phyloP scores from a whole-genome alignment of 2,888 invertebrate species.

The Troides helena region DNA sequence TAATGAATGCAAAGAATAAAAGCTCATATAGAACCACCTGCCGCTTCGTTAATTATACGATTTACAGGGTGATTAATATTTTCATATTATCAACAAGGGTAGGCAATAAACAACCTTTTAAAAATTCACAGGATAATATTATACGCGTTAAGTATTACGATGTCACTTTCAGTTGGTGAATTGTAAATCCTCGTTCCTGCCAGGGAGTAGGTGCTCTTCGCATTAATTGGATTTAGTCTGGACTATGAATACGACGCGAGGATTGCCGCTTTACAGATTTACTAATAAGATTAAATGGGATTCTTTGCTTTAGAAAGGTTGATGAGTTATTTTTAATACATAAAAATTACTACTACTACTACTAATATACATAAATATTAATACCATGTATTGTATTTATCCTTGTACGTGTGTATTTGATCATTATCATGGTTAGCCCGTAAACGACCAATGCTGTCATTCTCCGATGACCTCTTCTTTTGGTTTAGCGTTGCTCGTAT shows the following conservation, averaged over 20 bases:
- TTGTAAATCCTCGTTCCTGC: conserved; percentile 34
- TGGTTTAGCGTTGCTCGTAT: too few relatives aligned
- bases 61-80: too few relatives aligned
- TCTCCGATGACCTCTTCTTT: too few relatives aligned
- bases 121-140: not conserved
- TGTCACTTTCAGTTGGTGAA: conserved; percentile 37
- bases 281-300: conserved; percentile 34
- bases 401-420: too few relatives aligned
- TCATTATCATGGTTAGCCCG: too few relatives aligned
- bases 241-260: conserved; percentile 65
- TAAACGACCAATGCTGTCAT: too few relatives aligned
- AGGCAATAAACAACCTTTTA: not conserved
- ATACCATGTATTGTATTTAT: too few relatives aligned
- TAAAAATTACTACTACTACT: not conserved
- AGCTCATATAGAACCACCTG: not conserved
- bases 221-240: conserved; percentile 74
- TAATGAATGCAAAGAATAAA: not conserved
- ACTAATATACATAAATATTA: too few relatives aligned
- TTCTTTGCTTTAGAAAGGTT: conserved; percentile 36
- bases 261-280: conserved; percentile 62
- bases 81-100: too few relatives aligned
- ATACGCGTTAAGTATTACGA: conserved; percentile 18
- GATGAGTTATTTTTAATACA: not conserved
- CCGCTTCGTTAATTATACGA: too few relatives aligned
- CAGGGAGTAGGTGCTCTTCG: conserved; percentile 39